Evolutionary conservation across 2,113 vertebrate genomes (phyloP).

Genomic region (Muntiacus reevesi): DNA sequence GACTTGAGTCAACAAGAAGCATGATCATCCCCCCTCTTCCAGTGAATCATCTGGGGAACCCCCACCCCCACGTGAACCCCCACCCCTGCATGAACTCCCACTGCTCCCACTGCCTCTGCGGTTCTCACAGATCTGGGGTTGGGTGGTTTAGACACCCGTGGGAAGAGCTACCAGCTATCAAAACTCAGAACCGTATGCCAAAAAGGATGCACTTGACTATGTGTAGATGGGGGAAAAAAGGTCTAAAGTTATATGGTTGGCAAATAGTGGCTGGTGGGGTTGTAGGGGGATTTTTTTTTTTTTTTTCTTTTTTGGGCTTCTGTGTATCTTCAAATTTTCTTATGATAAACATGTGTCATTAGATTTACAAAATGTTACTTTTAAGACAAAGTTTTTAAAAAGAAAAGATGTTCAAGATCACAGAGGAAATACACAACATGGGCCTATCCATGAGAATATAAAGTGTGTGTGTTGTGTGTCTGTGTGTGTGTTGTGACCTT

Average conservation of each 20-base stretch:
- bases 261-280: no score
- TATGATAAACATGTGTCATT: neutral
- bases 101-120: neutral
- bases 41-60: constrained; percentile 37
- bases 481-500: neutral
- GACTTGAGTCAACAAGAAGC: neutral
- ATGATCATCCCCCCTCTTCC: neutral
- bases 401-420: neutral
- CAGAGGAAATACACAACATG: neutral
- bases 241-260: neutral
- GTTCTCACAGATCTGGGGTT: neutral
- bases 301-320: neutral
- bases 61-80: neutral
- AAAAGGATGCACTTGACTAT: neutral
- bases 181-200: neutral
- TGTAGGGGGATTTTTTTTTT: neutral
- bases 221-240: neutral
- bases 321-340: neutral
- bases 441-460: neutral
- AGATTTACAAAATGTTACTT: neutral
- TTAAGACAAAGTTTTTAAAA: neutral
- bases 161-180: neutral
- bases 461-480: neutral
- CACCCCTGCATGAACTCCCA: neutral
- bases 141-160: neutral